phyloP scores from a whole-genome alignment of 1,140 invertebrate genomes.

The Tribolium madens region DNA sequence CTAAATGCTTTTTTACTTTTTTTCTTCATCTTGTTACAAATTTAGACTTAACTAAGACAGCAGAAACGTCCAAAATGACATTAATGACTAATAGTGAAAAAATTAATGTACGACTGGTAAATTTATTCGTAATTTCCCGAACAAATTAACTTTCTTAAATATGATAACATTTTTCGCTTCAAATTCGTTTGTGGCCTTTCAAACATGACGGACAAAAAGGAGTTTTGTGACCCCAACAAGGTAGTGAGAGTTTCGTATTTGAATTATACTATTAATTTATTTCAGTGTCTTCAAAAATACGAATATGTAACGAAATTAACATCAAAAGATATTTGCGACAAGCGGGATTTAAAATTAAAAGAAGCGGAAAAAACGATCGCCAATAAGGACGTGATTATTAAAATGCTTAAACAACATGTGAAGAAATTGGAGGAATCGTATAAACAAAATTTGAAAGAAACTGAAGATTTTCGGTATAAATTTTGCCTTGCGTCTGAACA shows the following conservation, averaged over 20 bases:
- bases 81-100: not conserved
- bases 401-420: conserved; percentile 48
- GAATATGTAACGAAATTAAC: not conserved
- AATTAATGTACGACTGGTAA: not conserved
- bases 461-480: conserved; percentile 51
- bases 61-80: conserved; percentile 24
- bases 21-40: conserved; percentile 32
- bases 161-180: not conserved
- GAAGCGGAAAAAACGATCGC: conserved; percentile 48
- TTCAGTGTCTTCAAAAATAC: not conserved
- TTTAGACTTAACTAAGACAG: conserved; percentile 5
- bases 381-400: conserved; percentile 51
- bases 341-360: conserved; percentile 47
- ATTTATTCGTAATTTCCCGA: not conserved
- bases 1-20: conserved; percentile 45
- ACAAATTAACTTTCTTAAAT: conserved; percentile 3
- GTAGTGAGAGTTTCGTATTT: not conserved
- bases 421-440: conserved; percentile 55
- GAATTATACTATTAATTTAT: not conserved
- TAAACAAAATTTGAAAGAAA: conserved; percentile 50
- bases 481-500: conserved; percentile 43
- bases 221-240: not conserved
- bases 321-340: conserved; percentile 30
- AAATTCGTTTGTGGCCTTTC: not conserved
- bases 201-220: conserved; percentile 4